Base-by-base conservation (phyloP, 2,113 vertebrate genomes). In the Perccottus glenii region DNA sequence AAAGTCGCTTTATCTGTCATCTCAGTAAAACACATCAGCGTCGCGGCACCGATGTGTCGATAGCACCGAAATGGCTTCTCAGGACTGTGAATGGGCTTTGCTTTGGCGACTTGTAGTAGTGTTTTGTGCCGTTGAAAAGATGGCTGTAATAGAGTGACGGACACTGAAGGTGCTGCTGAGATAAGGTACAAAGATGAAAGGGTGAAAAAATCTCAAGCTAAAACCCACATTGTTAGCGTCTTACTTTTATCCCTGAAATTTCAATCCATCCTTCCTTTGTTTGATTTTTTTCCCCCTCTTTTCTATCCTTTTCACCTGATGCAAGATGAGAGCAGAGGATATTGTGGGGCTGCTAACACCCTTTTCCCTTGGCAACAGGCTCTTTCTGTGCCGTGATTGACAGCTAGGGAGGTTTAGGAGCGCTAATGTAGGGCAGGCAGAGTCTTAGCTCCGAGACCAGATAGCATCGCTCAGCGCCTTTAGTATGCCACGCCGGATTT, bases 341-440 rank as follows among this genome's bases (percentile, higher is more conserved):
- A 87, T 88, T 86, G 84, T 81, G 81, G 75, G 73, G 52, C 84
- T 72, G 76, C 80, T 75, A 81, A 82, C 80, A 77, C 76, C 76
- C 32, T 11, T 49, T 82, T 84, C 81, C 83, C 78, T 67, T 74
- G 73, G 86, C 84, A 83, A 85, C 83, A 77, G 76, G 75, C 78
- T 75, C 71, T 80, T 75, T 81, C 77, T 82, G 66, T 44, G 19
- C 35, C 0, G 33, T 92, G 92, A 93, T 85, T 93, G 92, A 91
- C 91, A 90, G 88, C 70, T 65, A 65, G 72, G 51, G 80, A 77
- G 87, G 78, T 88, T 89, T 89, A 85, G 86, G 88, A 83, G 85
- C 81, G 78, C 79, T 90, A 92, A 92, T 92, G 86, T 86, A 88
- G 89, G 85, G 76, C 90, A 89, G 86, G 85, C 88, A 81, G 85